phyloP scores from a whole-genome alignment of 2,113 vertebrate genomes.

The Paramisgurnus dabryanus region DNA sequence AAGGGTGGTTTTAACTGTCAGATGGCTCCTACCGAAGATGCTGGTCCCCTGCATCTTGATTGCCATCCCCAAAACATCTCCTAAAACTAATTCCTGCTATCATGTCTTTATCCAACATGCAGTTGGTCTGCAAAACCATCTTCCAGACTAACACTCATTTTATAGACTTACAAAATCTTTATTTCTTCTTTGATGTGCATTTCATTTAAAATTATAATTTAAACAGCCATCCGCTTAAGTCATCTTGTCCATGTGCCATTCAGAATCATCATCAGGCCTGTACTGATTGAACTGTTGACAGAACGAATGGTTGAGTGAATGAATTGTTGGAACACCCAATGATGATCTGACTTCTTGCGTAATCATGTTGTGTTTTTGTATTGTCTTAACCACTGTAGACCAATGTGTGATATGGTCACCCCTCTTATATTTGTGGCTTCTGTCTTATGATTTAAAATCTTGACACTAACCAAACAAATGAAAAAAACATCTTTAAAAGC shows the following conservation, averaged over 20 bases:
- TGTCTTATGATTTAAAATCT: constrained; percentile 68
- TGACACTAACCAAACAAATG: constrained; percentile 66
- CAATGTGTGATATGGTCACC: constrained; percentile 70
- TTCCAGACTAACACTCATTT: constrained; percentile 68
- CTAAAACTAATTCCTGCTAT: constrained; percentile 63
- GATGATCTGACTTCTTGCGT: constrained; percentile 24
- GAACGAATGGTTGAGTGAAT: constrained; percentile 29
- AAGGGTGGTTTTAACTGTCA: constrained; percentile 65
- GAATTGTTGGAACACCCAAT: constrained; percentile 23
- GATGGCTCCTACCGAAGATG: constrained; percentile 59
- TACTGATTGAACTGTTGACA: constrained; percentile 11
- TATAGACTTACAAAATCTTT: constrained; percentile 66
- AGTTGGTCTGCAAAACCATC: constrained; percentile 62
- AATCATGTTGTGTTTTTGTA: constrained; percentile 26
- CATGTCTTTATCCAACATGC: constrained; percentile 64
- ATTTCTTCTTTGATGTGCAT: constrained; percentile 63
- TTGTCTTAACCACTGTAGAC: constrained; percentile 61
- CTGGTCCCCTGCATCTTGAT: constrained; percentile 60
- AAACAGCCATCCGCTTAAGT: constrained; percentile 66
- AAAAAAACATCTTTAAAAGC: constrained; percentile 70
- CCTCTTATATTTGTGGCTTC: constrained; percentile 65
- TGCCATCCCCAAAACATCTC: constrained; percentile 48
- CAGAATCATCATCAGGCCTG: constrained; percentile 26
- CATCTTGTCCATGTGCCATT: constrained; percentile 52
- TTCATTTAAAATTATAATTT: constrained; percentile 58